These are phyloP conservation scores for Caenorhabditis latens DNA, from an alignment of 1,140 invertebrate genomes.

Conservation along the genomic window DNA sequence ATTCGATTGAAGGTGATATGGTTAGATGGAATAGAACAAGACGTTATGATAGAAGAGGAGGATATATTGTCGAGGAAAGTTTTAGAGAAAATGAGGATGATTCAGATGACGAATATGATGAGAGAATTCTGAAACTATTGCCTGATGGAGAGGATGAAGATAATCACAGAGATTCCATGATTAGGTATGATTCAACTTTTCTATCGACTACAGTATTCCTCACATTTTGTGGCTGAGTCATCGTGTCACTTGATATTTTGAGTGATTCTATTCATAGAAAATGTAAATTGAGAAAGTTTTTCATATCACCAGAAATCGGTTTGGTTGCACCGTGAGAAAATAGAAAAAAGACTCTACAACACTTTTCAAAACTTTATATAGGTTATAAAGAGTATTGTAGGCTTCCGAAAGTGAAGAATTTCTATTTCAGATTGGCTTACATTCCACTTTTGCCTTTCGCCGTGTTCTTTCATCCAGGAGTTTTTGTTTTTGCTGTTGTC, in stretches of 20 bases:
- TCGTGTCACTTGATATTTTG: too few species aligned
- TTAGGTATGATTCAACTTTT: not conserved
- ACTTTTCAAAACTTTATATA: too few species aligned
- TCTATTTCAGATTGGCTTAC: not conserved
- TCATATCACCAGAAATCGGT: too few species aligned
- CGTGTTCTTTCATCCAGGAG: not conserved
- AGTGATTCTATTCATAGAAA: too few species aligned
- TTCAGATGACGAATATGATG: not conserved
- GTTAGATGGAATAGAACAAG: constrained; percentile 13
- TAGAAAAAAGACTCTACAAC: too few species aligned
- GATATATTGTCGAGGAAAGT: not conserved
- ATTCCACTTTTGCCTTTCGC: not conserved
- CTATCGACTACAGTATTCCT: too few species aligned
- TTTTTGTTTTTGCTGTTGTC: not conserved
- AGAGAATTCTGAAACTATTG: not conserved
- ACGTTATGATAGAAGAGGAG: not conserved
- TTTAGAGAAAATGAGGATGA: not conserved
- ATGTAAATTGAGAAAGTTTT: too few species aligned
- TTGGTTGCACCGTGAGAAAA: too few species aligned
- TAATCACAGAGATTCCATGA: constrained; percentile 20
- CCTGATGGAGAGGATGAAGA: constrained; percentile 17
- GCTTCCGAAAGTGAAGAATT: too few species aligned
- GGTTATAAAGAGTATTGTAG: too few species aligned
- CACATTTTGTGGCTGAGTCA: not conserved
- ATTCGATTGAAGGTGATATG: not conserved